Evolutionary conservation across 2,888 invertebrate species (phyloP), one percentile per base, ranked within the genome.

Genomic region (Mayetiola destructor): DNA sequence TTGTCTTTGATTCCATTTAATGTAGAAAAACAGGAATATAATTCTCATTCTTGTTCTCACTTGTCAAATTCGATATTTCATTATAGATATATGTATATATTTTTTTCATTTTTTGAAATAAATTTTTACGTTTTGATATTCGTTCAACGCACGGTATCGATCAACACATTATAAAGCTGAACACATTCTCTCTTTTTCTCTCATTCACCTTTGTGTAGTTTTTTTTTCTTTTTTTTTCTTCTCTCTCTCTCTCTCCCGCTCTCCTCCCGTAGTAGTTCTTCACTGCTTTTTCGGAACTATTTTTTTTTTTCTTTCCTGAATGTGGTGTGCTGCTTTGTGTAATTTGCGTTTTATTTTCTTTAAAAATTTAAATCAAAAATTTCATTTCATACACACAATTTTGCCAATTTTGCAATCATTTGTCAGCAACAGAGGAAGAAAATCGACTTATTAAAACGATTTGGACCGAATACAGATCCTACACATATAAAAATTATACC

Each of bases 21-120:
- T n/a, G n/a, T n/a, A n/a, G n/a, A n/a, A n/a, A n/a, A n/a, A n/a
- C n/a, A n/a, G n/a, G n/a, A n/a, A n/a, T n/a, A n/a, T n/a, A n/a
- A n/a, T n/a, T n/a, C n/a, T n/a, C 27, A 27, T 48, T 48, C 16
- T 48, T 27, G 48, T 48, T 48, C 48, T 48, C 29, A 48, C n/a
- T n/a, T 48, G 48, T 48, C 48, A 48, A 48, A 48, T 23, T 48
- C 48, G n/a, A 48, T 48, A n/a, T 27, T 27, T 48, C n/a, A n/a
- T n/a, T n/a, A n/a, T n/a, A n/a, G n/a, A n/a, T n/a, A n/a, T n/a
- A n/a, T n/a, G n/a, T n/a, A n/a, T n/a, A n/a, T n/a, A n/a, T n/a
- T n/a, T n/a, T n/a, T n/a, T n/a, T n/a, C n/a, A n/a, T n/a, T n/a
- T n/a, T n/a, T n/a, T n/a, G n/a, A n/a, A n/a, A n/a, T n/a, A n/a